A percentile compares a stretch with the other conserved stretches of the same genome.
phyloP scores from a whole-genome alignment of 2,888 invertebrate species.

The Hymenopus coronatus region DNA sequence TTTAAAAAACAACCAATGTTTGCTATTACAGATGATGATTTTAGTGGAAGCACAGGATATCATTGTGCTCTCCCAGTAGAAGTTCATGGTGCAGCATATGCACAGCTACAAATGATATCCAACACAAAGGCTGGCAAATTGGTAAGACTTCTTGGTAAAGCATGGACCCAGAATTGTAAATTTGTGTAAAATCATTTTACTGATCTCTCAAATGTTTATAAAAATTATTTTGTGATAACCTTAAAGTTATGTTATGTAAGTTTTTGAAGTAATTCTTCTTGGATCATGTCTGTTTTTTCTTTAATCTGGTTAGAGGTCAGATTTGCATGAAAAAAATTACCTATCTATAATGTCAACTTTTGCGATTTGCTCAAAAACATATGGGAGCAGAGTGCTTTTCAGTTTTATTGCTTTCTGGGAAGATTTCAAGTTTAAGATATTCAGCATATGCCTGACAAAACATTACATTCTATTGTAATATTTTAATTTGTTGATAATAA shows the following conservation, averaged over 20 bases:
- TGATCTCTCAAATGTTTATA: no score
- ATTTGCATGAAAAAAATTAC: neutral
- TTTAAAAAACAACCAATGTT: neutral
- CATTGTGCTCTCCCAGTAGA: conserved; percentile 70
- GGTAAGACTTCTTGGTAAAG: conserved; percentile 40
- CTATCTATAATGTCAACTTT: neutral
- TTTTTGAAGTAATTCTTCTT: no score
- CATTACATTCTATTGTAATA: no score
- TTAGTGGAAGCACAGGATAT: conserved; percentile 56
- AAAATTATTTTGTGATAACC: no score
- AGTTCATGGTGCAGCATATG: conserved; percentile 67
- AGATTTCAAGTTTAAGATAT: no score
- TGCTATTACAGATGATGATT: conserved; percentile 59
- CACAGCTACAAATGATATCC: conserved; percentile 63
- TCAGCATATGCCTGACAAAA: no score
- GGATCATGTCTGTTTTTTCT: neutral
- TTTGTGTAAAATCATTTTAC: no score
- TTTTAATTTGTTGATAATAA: no score
- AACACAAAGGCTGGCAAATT: conserved; percentile 52
- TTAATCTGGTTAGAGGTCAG: neutral
- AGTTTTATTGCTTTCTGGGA: no score
- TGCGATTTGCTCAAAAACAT: no score
- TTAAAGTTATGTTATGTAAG: no score
- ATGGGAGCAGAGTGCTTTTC: no score
- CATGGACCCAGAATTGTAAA: neutral